Base-by-base conservation (phyloP, 2,113 vertebrate species). In the Zosterops japonicus region DNA sequence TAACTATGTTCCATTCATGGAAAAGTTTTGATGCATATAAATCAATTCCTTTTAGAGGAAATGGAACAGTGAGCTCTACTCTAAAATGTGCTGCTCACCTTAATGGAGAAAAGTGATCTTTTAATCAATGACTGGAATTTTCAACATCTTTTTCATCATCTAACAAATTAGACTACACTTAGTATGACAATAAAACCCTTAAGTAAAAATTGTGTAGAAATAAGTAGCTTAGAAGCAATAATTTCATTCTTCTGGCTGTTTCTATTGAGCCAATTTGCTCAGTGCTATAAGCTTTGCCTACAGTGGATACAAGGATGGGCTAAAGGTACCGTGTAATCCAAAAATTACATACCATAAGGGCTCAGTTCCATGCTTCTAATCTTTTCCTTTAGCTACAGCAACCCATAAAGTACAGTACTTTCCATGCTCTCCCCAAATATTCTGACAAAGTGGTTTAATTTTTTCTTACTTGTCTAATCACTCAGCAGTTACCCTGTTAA, bases 371-470 rank as follows among this genome's bases (percentile, higher is more conserved):
- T 49, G 31, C 12, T 81, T 60, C 14, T 64, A 14, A 33, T 9
- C 7, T 44, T 80, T 84, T 65, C 24, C 44, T 87, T 60, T 50
- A 77, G 11, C 9, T 81, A n/a, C 16, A 14, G 56, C 11, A 83
- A 24, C 36, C 39, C 21, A 64, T 33, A 42, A 77, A 68, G 29
- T n/a, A 14, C 6, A 46, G 6, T 4, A 57, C 6, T 57, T 68
- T 68, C 5, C 33, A 36, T 1, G 0, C 6, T 5, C 3, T 5
- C 5, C 5, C 3, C 24, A 56, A 72, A 77, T 25, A 35, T 55
- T 91, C 55, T 83, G 12, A 19, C 19, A 41, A 59, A 63, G 27
- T 28, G 4, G 5, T 59, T 83, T 44, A 22, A 28, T 72, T 78
- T 78, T 87, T 87, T 70, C 31, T 89, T 42, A 21, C 3, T 79